Conservation (phyloP, 2,113 vertebrate genomes). For the Collichthys lucidus region DNA sequence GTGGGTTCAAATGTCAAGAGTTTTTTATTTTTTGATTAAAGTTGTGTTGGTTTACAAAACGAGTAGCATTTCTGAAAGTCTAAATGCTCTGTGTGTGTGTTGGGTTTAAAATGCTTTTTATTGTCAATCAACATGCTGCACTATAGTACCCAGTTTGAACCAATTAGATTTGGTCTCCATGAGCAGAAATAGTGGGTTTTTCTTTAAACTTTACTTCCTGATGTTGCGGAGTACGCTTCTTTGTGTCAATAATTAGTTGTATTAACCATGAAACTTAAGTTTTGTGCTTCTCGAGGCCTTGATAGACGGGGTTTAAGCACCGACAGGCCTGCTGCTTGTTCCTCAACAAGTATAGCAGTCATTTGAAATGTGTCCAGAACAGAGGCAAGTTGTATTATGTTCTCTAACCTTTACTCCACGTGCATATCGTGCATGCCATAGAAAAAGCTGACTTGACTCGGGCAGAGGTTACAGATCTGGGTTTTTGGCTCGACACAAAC, state of each 20-base stretch:
- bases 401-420: neutral
- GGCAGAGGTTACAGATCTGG: neutral
- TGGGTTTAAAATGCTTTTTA: neutral
- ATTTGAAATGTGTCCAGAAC: slow-evolving; percentile 20
- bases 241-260: neutral
- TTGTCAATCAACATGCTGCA: neutral
- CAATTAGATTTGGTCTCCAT: neutral
- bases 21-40: neutral
- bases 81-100: neutral
- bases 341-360: no score
- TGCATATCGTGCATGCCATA: neutral
- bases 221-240: neutral
- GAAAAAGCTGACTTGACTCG: neutral
- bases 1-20: neutral
- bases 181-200: neutral
- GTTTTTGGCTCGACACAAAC: neutral
- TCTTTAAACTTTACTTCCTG: no score
- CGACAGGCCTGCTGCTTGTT: neutral
- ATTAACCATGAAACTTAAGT: slow-evolving; percentile 5
- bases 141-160: slow-evolving; percentile 3
- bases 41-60: slow-evolving; percentile 2
- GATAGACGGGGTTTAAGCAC: neutral
- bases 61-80: neutral
- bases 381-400: neutral
- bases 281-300: slow-evolving; percentile 15